Percentiles rank a stretch among this genome's conserved stretches.
Conservation (phyloP, 2,797 vertebrate species). For the Siniperca scherzeri region DNA sequence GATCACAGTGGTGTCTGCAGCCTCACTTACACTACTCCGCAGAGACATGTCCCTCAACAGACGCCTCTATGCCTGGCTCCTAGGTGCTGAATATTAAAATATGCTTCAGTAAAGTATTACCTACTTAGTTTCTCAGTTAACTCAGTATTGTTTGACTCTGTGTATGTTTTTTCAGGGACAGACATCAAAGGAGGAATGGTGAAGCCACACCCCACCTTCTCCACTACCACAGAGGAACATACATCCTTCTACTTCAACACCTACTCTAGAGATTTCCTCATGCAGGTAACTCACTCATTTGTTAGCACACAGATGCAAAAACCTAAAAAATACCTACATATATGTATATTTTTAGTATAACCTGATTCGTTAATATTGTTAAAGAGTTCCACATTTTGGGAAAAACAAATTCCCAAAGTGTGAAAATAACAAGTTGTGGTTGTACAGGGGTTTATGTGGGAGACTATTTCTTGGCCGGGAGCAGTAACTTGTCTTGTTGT, state of each 20-base stretch:
- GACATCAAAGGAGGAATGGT: conserved; percentile 93
- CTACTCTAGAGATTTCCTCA: conserved; percentile 92
- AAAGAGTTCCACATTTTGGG: background rate
- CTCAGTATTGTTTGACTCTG: conserved; percentile 2
- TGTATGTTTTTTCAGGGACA: conserved; percentile 83
- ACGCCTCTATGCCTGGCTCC: conserved; percentile 96
- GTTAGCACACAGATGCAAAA: background rate
- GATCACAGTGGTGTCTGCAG: conserved; percentile 89
- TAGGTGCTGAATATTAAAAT: conserved; percentile 84
- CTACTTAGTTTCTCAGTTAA: background rate
- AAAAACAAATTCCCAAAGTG: too few relatives aligned
- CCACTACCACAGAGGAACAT: conserved; percentile 89
- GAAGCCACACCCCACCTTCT: conserved; percentile 84
- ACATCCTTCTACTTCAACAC: conserved; percentile 91
- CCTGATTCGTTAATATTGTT: background rate
- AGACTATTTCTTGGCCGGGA: background rate
- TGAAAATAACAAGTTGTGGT: background rate
- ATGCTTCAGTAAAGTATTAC: background rate
- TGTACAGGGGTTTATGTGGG: background rate
- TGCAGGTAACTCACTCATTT: conserved; percentile 86
- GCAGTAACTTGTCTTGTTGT: background rate
- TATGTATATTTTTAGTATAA: background rate
- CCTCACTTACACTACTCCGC: conserved; percentile 92
- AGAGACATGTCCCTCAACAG: conserved; percentile 99
- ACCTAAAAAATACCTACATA: background rate